Evolutionary conservation across 2,113 vertebrate genomes (phyloP).

Genomic region (Labeo catla): DNA sequence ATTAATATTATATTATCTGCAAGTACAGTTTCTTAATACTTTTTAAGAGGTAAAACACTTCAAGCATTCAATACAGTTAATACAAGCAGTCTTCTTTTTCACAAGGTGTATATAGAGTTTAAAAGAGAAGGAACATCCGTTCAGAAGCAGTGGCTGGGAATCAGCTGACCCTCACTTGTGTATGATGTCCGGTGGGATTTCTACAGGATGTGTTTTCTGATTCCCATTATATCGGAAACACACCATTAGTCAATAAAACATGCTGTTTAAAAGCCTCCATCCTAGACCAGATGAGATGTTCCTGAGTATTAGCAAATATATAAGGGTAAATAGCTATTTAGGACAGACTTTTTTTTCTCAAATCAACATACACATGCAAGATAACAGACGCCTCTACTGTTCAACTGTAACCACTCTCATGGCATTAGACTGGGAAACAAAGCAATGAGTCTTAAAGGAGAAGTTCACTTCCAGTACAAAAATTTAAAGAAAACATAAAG

Average conservation of each 20-base stretch:
- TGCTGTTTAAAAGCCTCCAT: neutral
- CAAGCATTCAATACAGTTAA: neutral
- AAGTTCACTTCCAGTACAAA: too few relatives aligned
- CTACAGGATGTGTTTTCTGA: constrained; percentile 32
- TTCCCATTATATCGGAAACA: neutral
- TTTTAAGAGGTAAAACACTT: neutral
- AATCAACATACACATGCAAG: neutral
- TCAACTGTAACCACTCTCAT: neutral
- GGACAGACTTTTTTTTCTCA: neutral
- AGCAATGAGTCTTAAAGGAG: neutral
- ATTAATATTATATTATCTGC: neutral
- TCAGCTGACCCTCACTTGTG: constrained; percentile 16
- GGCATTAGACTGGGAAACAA: neutral
- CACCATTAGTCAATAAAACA: neutral
- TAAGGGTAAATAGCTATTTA: neutral
- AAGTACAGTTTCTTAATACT: neutral
- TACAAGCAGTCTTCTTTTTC: neutral
- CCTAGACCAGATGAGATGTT: neutral
- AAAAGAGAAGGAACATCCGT: constrained; percentile 9
- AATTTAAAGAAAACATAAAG: too few relatives aligned
- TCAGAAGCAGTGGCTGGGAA: neutral
- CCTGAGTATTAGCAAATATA: neutral
- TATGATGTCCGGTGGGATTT: constrained; percentile 38
- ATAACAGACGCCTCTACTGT: neutral
- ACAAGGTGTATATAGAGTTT: neutral